Percentiles rank a stretch among this genome's conserved stretches.
These are phyloP conservation scores for Zoanthus gigantus DNA, from an alignment of 92 coral and sea anemone genomes.

Conservation along the genomic window DNA sequence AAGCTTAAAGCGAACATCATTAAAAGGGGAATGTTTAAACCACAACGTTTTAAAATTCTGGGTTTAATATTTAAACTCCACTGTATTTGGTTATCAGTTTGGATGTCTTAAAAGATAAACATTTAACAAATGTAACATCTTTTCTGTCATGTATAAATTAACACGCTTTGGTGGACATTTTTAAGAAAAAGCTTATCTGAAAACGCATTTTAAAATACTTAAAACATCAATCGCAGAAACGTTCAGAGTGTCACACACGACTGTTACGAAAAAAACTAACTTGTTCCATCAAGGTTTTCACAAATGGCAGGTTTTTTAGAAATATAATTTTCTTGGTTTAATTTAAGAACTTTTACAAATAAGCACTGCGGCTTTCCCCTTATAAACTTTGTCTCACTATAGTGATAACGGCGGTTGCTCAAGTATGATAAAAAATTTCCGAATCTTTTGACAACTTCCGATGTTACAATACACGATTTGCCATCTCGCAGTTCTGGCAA, in stretches of 20 bases:
- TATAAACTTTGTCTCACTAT: slow-evolving; percentile 3
- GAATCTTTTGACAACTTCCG: background rate
- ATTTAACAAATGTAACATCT: background rate
- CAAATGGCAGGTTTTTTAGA: background rate
- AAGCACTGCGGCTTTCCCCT: background rate
- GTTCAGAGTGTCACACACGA: background rate
- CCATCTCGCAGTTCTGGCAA: background rate
- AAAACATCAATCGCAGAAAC: background rate
- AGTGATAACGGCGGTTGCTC: background rate
- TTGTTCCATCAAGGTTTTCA: too few relatives aligned
- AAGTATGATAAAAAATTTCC: slow-evolving; percentile 10
- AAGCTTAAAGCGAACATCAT: slow-evolving; percentile 1
- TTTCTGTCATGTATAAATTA: background rate
- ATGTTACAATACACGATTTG: background rate
- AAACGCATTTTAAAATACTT: background rate
- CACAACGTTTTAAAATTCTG: background rate
- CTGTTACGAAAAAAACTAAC: too few relatives aligned
- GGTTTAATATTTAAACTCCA: background rate
- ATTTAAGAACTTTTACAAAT: background rate
- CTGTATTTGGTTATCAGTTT: background rate
- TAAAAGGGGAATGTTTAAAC: background rate
- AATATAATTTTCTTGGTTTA: too few relatives aligned
- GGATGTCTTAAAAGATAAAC: background rate
- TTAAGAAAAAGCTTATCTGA: background rate
- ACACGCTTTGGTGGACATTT: background rate